Evolutionary conservation across 2,797 vertebrate genomes (phyloP).

Genomic region (Cynodonichthys magdalenae): DNA sequence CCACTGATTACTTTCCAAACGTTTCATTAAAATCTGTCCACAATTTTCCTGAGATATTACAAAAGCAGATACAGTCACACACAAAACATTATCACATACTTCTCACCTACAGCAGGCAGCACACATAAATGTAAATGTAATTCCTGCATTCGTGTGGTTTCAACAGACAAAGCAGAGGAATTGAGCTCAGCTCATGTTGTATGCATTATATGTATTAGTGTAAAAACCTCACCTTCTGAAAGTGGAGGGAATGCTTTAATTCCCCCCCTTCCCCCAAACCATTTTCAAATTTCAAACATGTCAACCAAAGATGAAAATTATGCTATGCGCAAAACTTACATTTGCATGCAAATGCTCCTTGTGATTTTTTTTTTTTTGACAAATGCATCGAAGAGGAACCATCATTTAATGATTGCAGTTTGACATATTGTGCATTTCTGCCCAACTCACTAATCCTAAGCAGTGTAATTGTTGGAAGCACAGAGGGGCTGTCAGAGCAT

Average conservation of each 20-base stretch:
- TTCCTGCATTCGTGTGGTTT: not conserved
- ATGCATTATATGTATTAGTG: slow-evolving; percentile 8
- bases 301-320: slow-evolving; percentile 35
- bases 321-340: slow-evolving; percentile 35
- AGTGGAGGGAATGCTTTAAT: slow-evolving; percentile 29
- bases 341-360: slow-evolving; percentile 66
- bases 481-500: slow-evolving; percentile 59
- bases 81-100: no score
- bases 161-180: not conserved
- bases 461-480: slow-evolving; percentile 58
- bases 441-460: slow-evolving; percentile 59
- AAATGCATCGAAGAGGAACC: slow-evolving; percentile 59
- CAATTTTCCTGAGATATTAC: no score
- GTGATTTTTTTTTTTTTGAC: slow-evolving; percentile 39
- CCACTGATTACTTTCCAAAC: no score
- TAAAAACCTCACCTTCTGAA: not conserved
- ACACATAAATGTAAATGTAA: not conserved
- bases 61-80: no score
- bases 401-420: slow-evolving; percentile 64
- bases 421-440: slow-evolving; percentile 62
- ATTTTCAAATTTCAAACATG: slow-evolving; percentile 39
- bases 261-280: slow-evolving; percentile 16
- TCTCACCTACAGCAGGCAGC: no score
- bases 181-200: not conserved
- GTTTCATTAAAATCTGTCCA: no score